Conservation (phyloP, 92 coral and sea anemone species). For the Bergia puertoricense region DNA sequence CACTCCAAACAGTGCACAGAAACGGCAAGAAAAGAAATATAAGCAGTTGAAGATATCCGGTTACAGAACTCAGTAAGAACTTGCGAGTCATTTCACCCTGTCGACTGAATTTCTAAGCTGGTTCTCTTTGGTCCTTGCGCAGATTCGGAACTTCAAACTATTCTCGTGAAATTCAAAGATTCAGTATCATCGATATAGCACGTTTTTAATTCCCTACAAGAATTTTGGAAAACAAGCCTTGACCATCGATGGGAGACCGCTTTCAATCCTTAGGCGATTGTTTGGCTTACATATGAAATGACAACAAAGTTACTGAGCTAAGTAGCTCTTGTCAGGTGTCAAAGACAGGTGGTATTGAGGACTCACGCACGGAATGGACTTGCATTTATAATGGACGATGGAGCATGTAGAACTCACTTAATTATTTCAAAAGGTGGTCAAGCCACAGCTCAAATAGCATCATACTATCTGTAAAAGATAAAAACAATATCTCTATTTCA, state of each 20-base stretch:
- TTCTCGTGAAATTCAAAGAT: background rate
- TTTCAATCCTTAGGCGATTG: constrained; percentile 7
- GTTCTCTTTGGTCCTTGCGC: background rate
- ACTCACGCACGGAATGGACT: constrained; percentile 30
- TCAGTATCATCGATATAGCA: background rate
- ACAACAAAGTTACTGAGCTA: constrained; percentile 40
- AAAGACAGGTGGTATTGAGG: constrained; percentile 22
- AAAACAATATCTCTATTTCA: too few relatives aligned
- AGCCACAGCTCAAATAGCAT: background rate
- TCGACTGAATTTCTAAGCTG: background rate
- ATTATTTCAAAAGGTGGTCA: background rate
- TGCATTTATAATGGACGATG: background rate
- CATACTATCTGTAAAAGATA: background rate
- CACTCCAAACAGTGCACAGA: constrained; percentile 9
- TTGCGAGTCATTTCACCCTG: constrained; percentile 28
- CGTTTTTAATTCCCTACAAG: background rate
- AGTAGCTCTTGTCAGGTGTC: constrained; percentile 35
- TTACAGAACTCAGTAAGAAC: constrained; percentile 12
- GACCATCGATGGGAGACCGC: constrained; percentile 19
- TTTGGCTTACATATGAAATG: constrained; percentile 33
- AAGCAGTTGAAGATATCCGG: constrained; percentile 6
- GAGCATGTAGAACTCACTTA: background rate
- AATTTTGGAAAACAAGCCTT: background rate
- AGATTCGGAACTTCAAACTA: background rate
- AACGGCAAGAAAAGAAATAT: background rate